Evolutionary conservation across 2,113 vertebrate genomes (phyloP).

Genomic region (Hydrolagus affinis): DNA sequence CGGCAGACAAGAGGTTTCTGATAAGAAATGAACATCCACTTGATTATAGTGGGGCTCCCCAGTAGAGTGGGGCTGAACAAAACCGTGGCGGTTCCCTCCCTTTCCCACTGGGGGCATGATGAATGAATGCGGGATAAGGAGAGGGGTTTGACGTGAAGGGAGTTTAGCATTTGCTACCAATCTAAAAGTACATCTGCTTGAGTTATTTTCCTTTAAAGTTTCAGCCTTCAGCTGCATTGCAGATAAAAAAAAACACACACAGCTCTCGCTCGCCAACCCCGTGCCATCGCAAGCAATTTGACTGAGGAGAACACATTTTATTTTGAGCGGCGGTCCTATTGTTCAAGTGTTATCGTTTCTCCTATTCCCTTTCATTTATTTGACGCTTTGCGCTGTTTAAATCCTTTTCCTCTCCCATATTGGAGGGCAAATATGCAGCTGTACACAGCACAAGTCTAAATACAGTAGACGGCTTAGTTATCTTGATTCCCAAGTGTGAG

Average conservation of each 20-base stretch:
- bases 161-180: not conserved
- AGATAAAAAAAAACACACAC: not conserved
- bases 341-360: not conserved
- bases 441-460: too few species aligned
- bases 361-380: not conserved
- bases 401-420: not conserved
- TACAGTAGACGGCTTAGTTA: not conserved
- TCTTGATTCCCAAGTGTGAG: not conserved
- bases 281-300: not conserved
- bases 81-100: not conserved
- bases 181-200: not conserved
- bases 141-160: not conserved
- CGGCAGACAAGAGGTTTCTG: not conserved
- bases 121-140: not conserved
- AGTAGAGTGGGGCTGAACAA: not conserved
- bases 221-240: not conserved
- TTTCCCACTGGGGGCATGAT: not conserved
- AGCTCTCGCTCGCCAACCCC: too few species aligned
- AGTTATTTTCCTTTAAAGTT: slow-evolving; percentile 2
- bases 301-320: not conserved
- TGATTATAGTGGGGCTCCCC: not conserved
- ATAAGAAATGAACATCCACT: not conserved
- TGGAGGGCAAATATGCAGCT: not conserved
- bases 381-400: not conserved
- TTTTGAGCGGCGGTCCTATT: not conserved